Conservation (phyloP, 2,888 invertebrate species). For the Cartodere bifasciata region DNA sequence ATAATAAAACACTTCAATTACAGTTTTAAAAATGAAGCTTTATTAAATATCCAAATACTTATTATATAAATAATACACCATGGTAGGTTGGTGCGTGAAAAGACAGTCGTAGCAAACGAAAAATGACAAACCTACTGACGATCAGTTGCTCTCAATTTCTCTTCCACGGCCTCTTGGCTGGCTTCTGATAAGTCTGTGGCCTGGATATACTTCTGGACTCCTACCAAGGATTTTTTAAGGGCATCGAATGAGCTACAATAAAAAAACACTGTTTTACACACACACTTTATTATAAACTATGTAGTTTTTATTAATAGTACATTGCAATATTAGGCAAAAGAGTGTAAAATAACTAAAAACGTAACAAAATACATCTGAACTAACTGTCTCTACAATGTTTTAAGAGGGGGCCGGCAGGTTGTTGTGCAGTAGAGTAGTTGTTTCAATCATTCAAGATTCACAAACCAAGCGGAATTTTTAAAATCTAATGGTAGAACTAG, state of each 20-base stretch:
- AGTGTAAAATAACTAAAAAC: too few relatives aligned
- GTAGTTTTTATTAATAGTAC: too few relatives aligned
- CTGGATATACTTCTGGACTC: conserved; percentile 95
- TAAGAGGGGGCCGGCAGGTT: too few relatives aligned
- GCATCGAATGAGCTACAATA: conserved; percentile 89
- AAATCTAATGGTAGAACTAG: too few relatives aligned
- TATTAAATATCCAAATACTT: conserved; percentile 37
- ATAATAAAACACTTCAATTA: conserved; percentile 21
- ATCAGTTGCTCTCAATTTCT: conserved; percentile 87
- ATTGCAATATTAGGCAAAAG: too few relatives aligned
- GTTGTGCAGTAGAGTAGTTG: too few relatives aligned
- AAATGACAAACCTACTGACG: conserved; percentile 53
- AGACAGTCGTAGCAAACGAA: conserved; percentile 23
- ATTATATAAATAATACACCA: conserved; percentile 35
- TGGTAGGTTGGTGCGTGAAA: conserved; percentile 30
- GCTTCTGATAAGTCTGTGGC: conserved; percentile 92
- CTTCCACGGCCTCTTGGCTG: conserved; percentile 85
- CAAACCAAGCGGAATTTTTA: too few relatives aligned
- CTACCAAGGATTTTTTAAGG: conserved; percentile 91
- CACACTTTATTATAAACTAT: too few relatives aligned
- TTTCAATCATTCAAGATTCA: too few relatives aligned
- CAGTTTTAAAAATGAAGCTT: conserved; percentile 37
- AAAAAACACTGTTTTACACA: too few relatives aligned
- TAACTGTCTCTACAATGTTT: too few relatives aligned
- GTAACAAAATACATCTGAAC: too few relatives aligned